Percentiles rank a stretch among this genome's conserved stretches.
Evolutionary conservation across 2,797 vertebrate species (phyloP).

Genomic region (Karalla daura): DNA sequence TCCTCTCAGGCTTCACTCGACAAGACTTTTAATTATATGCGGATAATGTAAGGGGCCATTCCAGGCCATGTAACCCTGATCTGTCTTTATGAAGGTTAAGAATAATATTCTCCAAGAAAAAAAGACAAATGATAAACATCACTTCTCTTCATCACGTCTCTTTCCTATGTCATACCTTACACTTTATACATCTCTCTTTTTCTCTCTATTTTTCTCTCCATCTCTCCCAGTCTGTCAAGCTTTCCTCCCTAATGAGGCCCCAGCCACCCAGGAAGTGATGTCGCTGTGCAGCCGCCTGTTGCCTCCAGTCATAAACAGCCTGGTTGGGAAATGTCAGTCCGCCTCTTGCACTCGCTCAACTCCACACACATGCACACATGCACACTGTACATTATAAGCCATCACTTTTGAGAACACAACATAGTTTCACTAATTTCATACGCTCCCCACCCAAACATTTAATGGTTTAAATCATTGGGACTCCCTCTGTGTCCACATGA

Average conservation of each 20-base stretch:
- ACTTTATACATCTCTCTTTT: slow-evolving; percentile 2
- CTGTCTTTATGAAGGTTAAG: slow-evolving; percentile 31
- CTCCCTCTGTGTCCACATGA: too few relatives aligned
- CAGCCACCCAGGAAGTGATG: slow-evolving; percentile 67
- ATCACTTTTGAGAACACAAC: too few relatives aligned
- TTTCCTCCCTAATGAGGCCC: slow-evolving; percentile 64
- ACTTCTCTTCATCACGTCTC: slow-evolving; percentile 35
- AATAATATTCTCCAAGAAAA: slow-evolving; percentile 26
- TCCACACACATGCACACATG: slow-evolving; percentile 16
- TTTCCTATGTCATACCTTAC: neutral
- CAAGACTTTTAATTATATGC: slow-evolving; percentile 1
- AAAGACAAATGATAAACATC: slow-evolving; percentile 39
- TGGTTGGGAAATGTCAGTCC: slow-evolving; percentile 69
- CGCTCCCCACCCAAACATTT: too few relatives aligned
- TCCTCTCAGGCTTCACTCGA: neutral
- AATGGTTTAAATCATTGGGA: too few relatives aligned
- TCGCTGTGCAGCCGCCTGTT: slow-evolving; percentile 37
- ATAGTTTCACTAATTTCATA: too few relatives aligned
- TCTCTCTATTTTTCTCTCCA: neutral
- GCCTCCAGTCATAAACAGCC: slow-evolving; percentile 63
- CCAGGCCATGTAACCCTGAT: neutral
- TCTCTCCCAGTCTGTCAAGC: slow-evolving; percentile 32
- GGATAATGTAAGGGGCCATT: slow-evolving; percentile 1
- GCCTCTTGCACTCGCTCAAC: slow-evolving; percentile 40
- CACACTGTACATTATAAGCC: too few relatives aligned